Percentiles rank a stretch among this genome's conserved stretches.
Conservation (phyloP, 2,888 invertebrate genomes). For the Sicus ferrugineus region DNA sequence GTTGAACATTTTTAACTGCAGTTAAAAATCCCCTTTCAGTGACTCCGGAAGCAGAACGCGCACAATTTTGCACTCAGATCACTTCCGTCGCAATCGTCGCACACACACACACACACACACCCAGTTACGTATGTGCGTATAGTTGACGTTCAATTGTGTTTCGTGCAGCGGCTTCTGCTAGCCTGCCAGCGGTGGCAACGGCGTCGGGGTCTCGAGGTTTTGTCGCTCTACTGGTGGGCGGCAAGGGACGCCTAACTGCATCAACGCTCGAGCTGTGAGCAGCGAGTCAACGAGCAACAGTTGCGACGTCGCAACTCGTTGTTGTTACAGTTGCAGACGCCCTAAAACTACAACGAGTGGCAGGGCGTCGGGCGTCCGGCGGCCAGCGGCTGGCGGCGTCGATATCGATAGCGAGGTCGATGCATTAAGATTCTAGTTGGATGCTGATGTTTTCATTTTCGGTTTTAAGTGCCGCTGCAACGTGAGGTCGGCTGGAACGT, state of each 20-base stretch:
- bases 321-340: background rate
- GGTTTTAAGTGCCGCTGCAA: background rate
- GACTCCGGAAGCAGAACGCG: background rate
- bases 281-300: background rate
- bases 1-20: conserved; percentile 6
- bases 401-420: background rate
- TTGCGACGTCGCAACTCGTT: background rate
- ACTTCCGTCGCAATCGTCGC: background rate
- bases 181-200: background rate
- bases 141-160: background rate
- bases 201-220: background rate
- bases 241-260: conserved; percentile 1
- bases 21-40: background rate
- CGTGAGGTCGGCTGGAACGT: background rate
- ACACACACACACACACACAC: no score
- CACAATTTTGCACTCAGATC: conserved; percentile 15
- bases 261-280: background rate
- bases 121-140: background rate
- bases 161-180: background rate
- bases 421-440: conserved; percentile 6
- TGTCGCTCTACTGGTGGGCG: conserved; percentile 9
- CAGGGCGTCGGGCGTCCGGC: background rate
- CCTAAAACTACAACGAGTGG: background rate
- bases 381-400: background rate
- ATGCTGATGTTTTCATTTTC: background rate